These are phyloP conservation scores for Drosophila koepferae DNA, from an alignment of 2,888 invertebrate genomes.

Conservation along the genomic window DNA sequence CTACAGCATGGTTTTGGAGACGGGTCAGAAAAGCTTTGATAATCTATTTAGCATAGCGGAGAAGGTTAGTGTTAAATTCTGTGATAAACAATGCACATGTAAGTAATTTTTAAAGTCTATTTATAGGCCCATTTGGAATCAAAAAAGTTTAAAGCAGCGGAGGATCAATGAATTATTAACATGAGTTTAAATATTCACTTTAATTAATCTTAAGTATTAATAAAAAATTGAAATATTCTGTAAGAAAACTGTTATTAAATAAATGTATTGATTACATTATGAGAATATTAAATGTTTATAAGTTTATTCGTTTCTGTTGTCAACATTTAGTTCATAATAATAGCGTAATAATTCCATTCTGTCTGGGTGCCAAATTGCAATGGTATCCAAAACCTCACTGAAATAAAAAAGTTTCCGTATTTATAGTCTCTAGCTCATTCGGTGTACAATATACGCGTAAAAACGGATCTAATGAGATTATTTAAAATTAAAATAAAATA, in stretches of 20 bases:
- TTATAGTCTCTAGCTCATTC: too few relatives aligned
- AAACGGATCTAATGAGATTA: too few relatives aligned
- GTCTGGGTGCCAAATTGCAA: too few relatives aligned
- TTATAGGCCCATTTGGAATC: slow-evolving; percentile 36
- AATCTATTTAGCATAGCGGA: slow-evolving; percentile 88
- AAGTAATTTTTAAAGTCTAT: neutral
- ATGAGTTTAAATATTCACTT: neutral
- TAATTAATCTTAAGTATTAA: neutral
- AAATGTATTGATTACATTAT: neutral
- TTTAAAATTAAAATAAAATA: too few relatives aligned
- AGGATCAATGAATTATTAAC: neutral
- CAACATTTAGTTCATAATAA: slow-evolving; percentile 2
- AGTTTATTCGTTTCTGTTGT: neutral
- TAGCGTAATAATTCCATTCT: too few relatives aligned
- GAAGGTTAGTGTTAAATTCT: slow-evolving; percentile 80
- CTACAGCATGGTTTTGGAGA: slow-evolving; percentile 87
- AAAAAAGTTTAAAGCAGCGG: slow-evolving; percentile 41
- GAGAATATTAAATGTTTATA: neutral
- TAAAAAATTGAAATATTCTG: neutral
- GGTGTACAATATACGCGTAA: too few relatives aligned
- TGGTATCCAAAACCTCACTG: too few relatives aligned
- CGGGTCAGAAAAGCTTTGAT: slow-evolving; percentile 88
- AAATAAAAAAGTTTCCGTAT: too few relatives aligned
- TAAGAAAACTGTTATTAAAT: neutral
- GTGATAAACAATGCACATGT: neutral